Base-by-base conservation (phyloP, 2,797 vertebrate species). In the Rhynchonycteris naso region DNA sequence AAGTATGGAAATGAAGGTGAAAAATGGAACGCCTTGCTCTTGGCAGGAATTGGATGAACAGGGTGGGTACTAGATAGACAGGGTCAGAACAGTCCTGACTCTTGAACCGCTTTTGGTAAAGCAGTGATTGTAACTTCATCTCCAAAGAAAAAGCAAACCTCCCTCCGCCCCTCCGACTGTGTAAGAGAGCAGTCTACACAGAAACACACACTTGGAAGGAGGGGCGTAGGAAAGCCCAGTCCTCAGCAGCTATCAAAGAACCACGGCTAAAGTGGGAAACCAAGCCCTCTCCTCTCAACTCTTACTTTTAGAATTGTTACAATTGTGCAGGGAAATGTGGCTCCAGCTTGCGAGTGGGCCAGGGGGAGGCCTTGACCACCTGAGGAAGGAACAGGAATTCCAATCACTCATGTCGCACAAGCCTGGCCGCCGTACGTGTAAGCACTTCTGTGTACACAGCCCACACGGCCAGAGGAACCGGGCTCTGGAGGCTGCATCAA, bases 331-430 rank as follows among this genome's bases (percentile, higher is more conserved):
- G 52, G 56, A 56, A 75, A 38, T 0, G 2, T 6, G 54, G 59
- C 3, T 43, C 78, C 71, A 12, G 54, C 61, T 4, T 59, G 59
- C 43, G 21, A 16, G 1, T 59, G 56, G 22, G 15, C 33, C 12
- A 9, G 35, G 30, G 21, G n/a, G 59, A 54, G 78, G 26, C 22
- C 78, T 11, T 14, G 33, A 22, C 19, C 14, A 11, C n/a, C 16
- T 15, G 11, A 35, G 30, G 18, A 43, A 35, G 30, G 18, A 43
- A 30, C 69, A 12, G 12, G 65, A 69, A 9, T 43, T 43, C 43
- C 43, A 43, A 43, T 18, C 28, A 4, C 6, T 61, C 3, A 0
- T 2, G 19, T 22, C 0, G 2, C 5, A 22, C 26, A 16, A 0
- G 22, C 21, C 33, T 2, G 13, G 28, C 22, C 12, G 3, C 11